A percentile compares a stretch with the other conserved stretches of the same genome.
phyloP scores from a whole-genome alignment of 2,888 invertebrate species.

The Conomelus anceps region DNA sequence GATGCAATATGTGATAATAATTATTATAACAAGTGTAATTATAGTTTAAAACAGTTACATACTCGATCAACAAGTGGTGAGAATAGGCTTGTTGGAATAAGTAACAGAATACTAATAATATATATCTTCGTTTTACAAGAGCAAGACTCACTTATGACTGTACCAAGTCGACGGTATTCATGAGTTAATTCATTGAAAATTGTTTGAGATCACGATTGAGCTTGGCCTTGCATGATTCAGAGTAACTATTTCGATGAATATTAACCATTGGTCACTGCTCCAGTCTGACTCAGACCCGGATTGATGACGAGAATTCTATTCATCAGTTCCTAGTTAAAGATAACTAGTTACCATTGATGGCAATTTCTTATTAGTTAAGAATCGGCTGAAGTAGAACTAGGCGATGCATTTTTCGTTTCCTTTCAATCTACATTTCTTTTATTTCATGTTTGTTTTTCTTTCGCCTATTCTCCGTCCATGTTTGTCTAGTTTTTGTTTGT shows the following conservation, averaged over 20 bases:
- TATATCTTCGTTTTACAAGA: no score
- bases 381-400: background rate
- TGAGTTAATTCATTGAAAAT: background rate
- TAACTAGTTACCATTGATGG: background rate
- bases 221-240: background rate
- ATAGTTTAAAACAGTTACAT: background rate
- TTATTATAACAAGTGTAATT: background rate
- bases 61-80: background rate
- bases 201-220: background rate
- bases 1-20: background rate
- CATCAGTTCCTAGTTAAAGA: background rate
- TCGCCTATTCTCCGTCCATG: background rate
- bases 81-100: background rate
- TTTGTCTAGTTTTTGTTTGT: no score
- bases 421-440: background rate
- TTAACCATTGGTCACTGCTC: no score
- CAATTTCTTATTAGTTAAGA: background rate
- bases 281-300: background rate
- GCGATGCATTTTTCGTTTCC: background rate
- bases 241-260: background rate
- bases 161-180: background rate
- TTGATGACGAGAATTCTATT: background rate
- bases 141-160: background rate
- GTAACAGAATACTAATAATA: no score
- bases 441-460: background rate